Percentiles rank a stretch among this genome's conserved stretches.
Evolutionary conservation across 1,140 invertebrate genomes (phyloP).

Genomic region (Ips nitidus): DNA sequence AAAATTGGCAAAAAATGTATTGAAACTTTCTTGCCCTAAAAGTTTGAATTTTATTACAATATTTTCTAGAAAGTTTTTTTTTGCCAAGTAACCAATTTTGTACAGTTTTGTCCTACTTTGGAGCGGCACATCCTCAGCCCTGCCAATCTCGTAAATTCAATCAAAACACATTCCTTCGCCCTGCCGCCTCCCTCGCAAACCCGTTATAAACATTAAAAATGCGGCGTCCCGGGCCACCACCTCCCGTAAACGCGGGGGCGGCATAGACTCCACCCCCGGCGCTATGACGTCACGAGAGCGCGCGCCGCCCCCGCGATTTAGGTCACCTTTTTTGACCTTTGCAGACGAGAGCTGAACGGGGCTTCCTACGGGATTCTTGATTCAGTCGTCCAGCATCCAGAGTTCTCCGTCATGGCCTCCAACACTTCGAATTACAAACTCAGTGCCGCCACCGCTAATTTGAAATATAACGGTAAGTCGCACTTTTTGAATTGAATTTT

Average conservation of each 20-base stretch:
- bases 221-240: slow-evolving; percentile 15
- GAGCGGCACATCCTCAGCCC: background rate
- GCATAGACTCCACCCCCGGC: slow-evolving; percentile 35
- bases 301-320: slow-evolving; percentile 43
- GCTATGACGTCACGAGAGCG: slow-evolving; percentile 46
- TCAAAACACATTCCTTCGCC: slow-evolving; percentile 9
- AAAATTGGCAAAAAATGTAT: no score
- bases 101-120: no score
- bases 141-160: slow-evolving; percentile 25
- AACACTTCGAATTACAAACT: slow-evolving; percentile 50
- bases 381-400: slow-evolving; percentile 44
- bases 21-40: no score
- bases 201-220: slow-evolving; percentile 10
- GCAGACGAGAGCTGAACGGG: slow-evolving; percentile 39
- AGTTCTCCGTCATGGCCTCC: slow-evolving; percentile 46
- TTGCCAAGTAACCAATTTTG: no score
- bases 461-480: slow-evolving; percentile 50
- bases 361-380: slow-evolving; percentile 37
- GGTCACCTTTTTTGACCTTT: slow-evolving; percentile 51
- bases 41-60: no score
- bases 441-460: slow-evolving; percentile 42
- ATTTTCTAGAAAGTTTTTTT: no score
- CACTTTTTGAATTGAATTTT: background rate
- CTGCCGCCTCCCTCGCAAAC: slow-evolving; percentile 3
- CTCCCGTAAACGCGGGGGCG: slow-evolving; percentile 9